These are phyloP conservation scores for Montipora cactus DNA, from an alignment of 64 coral and sea anemone genomes.

Conservation along the genomic window DNA sequence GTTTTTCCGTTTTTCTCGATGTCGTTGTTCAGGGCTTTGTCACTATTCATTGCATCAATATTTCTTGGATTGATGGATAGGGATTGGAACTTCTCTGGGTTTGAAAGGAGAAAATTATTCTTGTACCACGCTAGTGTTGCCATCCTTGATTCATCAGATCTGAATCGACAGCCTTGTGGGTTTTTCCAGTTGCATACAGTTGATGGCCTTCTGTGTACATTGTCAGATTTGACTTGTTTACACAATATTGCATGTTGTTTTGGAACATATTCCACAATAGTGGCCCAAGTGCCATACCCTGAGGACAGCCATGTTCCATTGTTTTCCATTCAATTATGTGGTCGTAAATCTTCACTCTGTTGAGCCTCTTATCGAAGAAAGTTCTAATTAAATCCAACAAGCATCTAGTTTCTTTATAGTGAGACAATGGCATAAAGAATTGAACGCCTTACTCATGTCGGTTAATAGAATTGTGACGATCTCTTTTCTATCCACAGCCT, in stretches of 20 bases:
- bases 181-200: conserved; percentile 29
- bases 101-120: conserved; percentile 18
- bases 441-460: too few relatives aligned
- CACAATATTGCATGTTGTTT: conserved; percentile 53
- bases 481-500: conserved; percentile 4
- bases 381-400: neutral
- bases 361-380: conserved; percentile 20
- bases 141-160: conserved; percentile 11
- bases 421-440: conserved; percentile 12
- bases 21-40: conserved; percentile 11
- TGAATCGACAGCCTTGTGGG: conserved; percentile 11
- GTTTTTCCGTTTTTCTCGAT: too few relatives aligned
- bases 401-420: conserved; percentile 18
- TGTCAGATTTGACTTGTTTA: conserved; percentile 31
- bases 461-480: neutral
- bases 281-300: conserved; percentile 12
- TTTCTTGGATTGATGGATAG: conserved; percentile 10
- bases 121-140: conserved; percentile 18
- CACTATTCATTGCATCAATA: neutral
- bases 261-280: conserved; percentile 34
- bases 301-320: conserved; percentile 12
- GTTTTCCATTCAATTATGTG: conserved; percentile 1
- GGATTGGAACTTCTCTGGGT: conserved; percentile 21
- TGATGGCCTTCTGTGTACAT: conserved; percentile 38
- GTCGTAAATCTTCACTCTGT: conserved; percentile 27